Percentiles rank a stretch among this genome's conserved stretches.
These are phyloP conservation scores for Pachyuromys duprasi DNA, from an alignment of 2,797 vertebrate species.

Conservation along the genomic window DNA sequence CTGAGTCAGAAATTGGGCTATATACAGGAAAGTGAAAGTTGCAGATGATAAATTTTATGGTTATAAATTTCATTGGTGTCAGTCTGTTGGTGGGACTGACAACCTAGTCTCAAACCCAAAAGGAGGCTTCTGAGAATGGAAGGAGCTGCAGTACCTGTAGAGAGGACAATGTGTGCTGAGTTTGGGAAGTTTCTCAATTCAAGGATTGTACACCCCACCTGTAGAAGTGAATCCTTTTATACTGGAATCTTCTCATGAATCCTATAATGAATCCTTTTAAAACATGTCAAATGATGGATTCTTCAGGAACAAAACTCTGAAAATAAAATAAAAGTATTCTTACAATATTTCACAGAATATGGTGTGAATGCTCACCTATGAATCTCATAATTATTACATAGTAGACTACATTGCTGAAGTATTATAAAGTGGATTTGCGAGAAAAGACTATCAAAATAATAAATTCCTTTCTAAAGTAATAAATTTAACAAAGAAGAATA, in stretches of 20 bases:
- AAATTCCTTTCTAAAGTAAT: neutral
- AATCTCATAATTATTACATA: neutral
- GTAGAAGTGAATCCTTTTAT: neutral
- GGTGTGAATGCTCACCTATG: neutral
- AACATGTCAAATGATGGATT: neutral
- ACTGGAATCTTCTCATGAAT: neutral
- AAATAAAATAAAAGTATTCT: neutral
- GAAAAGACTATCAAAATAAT: neutral
- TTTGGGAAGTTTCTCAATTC: neutral
- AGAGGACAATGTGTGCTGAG: neutral
- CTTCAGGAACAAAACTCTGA: neutral
- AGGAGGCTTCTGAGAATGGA: neutral
- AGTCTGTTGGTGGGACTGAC: neutral
- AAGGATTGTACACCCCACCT: neutral
- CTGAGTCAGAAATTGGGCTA: neutral
- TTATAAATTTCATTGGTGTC: neutral
- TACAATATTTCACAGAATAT: neutral
- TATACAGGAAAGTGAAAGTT: neutral
- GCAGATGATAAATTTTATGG: neutral
- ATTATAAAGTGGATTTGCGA: neutral
- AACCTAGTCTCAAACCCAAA: neutral
- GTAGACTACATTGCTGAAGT: neutral
- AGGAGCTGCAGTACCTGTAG: neutral
- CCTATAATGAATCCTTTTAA: neutral
- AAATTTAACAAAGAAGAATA: neutral